Base-by-base conservation (phyloP, 2,113 vertebrate species). In the Oriolus oriolus region DNA sequence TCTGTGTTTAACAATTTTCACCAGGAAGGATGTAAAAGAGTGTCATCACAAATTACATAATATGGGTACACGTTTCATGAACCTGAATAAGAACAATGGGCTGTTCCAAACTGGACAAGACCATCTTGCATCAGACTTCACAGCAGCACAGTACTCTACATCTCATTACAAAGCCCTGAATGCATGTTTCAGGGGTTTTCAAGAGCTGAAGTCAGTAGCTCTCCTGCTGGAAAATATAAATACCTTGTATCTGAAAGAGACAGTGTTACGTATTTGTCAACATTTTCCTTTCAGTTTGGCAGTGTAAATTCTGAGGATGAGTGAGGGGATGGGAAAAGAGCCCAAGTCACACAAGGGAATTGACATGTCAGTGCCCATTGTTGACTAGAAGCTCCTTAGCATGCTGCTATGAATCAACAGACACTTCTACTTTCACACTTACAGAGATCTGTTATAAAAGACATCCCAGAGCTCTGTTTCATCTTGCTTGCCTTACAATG, bases 401-500 rank as follows among this genome's bases (percentile, higher is more conserved):
- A 96, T 76, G 70, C 79, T 76, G 44, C 63, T 90, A 70, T 93
- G 81, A 95, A 94, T 96, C 93, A 86, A 81, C 57, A 95, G 87
- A 82, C 85, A 94, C 69, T 92, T 93, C 68, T 90, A 68, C 63
- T 79, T 93, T 92, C 84, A 87, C 92, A 94, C 90, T 96, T 97
- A 75, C 87, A 92, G 56, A 85, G 93, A 95, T 91, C 83, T 93
- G 92, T 80, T 94, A 87, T 85, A 89, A 95, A 95, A 93, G 93
- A 95, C 79, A 86, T 85, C 94, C 95, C 90, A 91, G 95, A 94
- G 93, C 93, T 97, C 86, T 49, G 77, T 91, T 91, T 94, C 93
- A 87, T 95, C 91, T 95, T 92, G 78, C 95, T 93, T 91, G 91
- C 87, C 92, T 95, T 96, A 92, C 86, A 93, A 84, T 89, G 86